phyloP scores from a whole-genome alignment of 2,797 vertebrate genomes.

The Galagoides demidoff region DNA sequence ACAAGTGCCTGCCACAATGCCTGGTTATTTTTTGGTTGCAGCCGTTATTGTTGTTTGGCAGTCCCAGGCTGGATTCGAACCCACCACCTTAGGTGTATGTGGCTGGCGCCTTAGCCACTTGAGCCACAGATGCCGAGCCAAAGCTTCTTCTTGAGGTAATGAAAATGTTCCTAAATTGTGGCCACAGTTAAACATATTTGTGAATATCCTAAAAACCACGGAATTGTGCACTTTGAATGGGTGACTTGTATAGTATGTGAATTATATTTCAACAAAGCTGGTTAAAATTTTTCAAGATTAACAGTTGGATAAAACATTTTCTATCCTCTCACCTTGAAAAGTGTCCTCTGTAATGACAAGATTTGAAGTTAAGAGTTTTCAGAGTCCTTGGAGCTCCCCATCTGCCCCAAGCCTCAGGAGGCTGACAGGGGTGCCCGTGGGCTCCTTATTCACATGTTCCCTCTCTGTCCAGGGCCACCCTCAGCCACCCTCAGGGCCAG shows the following conservation, averaged over 20 bases:
- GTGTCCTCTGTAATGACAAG: neutral
- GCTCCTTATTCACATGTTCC: neutral
- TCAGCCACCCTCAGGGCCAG: too few relatives aligned
- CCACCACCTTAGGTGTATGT: too few relatives aligned
- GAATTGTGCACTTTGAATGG: neutral
- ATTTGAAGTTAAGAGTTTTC: neutral
- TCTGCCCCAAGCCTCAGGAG: neutral
- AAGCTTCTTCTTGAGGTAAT: neutral
- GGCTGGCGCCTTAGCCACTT: too few relatives aligned
- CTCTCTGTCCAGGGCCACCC: neutral
- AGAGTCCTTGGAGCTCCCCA: neutral
- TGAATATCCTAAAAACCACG: neutral
- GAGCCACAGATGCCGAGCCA: too few relatives aligned
- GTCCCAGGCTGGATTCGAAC: too few relatives aligned
- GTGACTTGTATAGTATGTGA: neutral
- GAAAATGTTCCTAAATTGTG: neutral
- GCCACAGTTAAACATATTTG: neutral
- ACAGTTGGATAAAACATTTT: neutral
- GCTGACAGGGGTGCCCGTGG: neutral
- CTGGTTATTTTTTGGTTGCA: too few relatives aligned
- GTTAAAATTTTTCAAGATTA: neutral
- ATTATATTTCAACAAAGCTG: neutral
- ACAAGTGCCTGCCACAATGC: too few relatives aligned
- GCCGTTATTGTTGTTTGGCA: too few relatives aligned
- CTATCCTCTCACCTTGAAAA: constrained; percentile 4